A percentile compares a stretch with the other conserved stretches of the same genome.
Conservation (phyloP, 2,113 vertebrate genomes). For the Picathartes gymnocephalus region DNA sequence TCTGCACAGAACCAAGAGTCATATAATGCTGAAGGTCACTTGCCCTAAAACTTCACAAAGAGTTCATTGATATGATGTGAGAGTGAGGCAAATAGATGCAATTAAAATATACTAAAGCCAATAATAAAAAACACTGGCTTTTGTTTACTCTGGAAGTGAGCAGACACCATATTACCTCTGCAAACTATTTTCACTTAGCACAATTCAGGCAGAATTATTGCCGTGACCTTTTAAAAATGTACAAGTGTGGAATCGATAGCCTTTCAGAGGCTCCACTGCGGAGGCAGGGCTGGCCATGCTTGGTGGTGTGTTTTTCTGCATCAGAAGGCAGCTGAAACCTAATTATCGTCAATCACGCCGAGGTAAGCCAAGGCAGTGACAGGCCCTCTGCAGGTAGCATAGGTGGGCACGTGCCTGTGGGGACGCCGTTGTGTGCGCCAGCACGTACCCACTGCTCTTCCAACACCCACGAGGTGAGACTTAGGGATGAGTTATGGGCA, state of each 20-base stretch:
- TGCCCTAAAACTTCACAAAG: constrained; percentile 32
- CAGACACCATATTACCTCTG: constrained; percentile 65
- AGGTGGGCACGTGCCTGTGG: neutral
- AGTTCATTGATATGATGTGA: neutral
- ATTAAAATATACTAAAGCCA: constrained; percentile 65
- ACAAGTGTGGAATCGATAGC: constrained; percentile 71
- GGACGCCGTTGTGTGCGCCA: neutral
- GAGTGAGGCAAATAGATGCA: neutral
- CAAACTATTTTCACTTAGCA: constrained; percentile 79
- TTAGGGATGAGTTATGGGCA: constrained; percentile 61
- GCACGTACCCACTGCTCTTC: neutral
- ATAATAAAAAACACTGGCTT: constrained; percentile 30
- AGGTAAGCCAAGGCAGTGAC: constrained; percentile 38
- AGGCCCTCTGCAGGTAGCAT: neutral
- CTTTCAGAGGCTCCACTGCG: constrained; percentile 60
- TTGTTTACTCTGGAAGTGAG: constrained; percentile 66
- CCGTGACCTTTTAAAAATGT: constrained; percentile 79
- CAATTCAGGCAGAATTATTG: constrained; percentile 76
- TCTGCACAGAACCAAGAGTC: neutral
- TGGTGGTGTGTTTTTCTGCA: constrained; percentile 71
- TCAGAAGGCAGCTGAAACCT: constrained; percentile 77
- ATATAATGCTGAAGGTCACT: neutral
- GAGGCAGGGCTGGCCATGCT: constrained; percentile 54
- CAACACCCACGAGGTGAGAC: neutral
- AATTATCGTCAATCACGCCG: constrained; percentile 77